Percentiles rank a stretch among this genome's conserved stretches.
phyloP scores from a whole-genome alignment of 2,113 vertebrate species.

The Eonycteris spelaea region DNA sequence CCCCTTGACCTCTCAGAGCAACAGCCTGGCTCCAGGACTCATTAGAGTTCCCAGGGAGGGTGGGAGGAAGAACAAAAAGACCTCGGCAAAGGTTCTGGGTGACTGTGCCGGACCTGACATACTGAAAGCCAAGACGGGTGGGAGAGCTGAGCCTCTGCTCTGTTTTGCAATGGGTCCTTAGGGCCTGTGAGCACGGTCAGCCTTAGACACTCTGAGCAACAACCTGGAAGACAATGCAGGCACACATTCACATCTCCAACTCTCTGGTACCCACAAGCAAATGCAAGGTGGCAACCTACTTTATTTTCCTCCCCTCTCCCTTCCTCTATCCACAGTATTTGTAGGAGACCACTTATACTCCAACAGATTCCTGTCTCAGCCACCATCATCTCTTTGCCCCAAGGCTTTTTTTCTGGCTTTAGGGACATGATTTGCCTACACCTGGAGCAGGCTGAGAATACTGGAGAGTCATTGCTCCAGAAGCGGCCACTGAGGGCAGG shows the following conservation, averaged over 20 bases:
- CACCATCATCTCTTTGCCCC: background rate
- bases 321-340: background rate
- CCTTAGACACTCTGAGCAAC: background rate
- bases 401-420: background rate
- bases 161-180: too few relatives aligned
- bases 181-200: too few relatives aligned
- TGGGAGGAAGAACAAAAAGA: background rate
- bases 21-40: background rate
- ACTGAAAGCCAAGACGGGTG: background rate
- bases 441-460: background rate
- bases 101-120: background rate
- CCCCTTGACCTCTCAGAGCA: background rate
- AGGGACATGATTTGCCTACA: background rate
- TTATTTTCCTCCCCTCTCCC: background rate
- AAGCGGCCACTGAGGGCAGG: accelerated
- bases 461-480: background rate
- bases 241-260: background rate
- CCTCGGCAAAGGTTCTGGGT: background rate
- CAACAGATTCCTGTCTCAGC: background rate
- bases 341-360: background rate
- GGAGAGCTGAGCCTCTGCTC: background rate
- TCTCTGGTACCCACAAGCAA: background rate
- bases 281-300: background rate
- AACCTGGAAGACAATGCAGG: background rate
- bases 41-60: background rate